phyloP scores from a whole-genome alignment of 2,888 invertebrate genomes.

The Crocallis elinguaria region DNA sequence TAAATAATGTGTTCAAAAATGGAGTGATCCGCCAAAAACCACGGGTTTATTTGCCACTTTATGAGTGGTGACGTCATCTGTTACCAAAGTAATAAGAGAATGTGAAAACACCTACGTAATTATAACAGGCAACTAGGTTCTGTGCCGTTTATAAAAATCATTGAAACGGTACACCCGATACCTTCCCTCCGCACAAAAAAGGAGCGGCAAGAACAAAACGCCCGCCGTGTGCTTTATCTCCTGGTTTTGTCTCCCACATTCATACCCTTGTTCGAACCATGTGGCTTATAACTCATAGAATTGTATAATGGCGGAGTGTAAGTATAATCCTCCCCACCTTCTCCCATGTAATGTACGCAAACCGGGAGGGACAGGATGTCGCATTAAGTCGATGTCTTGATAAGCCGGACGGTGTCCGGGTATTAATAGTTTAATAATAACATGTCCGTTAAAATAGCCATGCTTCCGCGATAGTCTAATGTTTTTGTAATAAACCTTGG shows the following conservation, averaged over 20 bases:
- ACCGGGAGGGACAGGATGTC: constrained; percentile 47
- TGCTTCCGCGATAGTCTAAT: constrained; percentile 21
- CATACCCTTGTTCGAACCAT: not conserved
- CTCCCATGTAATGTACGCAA: constrained; percentile 11
- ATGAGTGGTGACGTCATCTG: too few relatives aligned
- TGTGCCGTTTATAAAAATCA: too few relatives aligned
- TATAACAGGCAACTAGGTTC: too few relatives aligned
- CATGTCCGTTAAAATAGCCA: constrained; percentile 24
- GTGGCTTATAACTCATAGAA: not conserved
- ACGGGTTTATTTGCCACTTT: too few relatives aligned
- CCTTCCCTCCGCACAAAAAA: too few relatives aligned
- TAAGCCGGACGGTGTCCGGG: constrained; percentile 46
- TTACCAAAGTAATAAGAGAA: too few relatives aligned
- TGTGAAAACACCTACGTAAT: too few relatives aligned
- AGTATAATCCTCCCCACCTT: not conserved
- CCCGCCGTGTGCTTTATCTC: not conserved
- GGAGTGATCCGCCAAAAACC: too few relatives aligned
- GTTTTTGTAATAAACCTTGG: constrained; percentile 15
- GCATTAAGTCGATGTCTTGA: constrained; percentile 41
- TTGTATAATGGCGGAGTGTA: not conserved
- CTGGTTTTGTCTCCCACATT: not conserved
- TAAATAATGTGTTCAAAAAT: too few relatives aligned
- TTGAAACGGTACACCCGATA: too few relatives aligned
- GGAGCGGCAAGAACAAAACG: too few relatives aligned
- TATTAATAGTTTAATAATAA: constrained; percentile 51